Base-by-base conservation (phyloP, 2,113 vertebrate genomes). In the Forbesichthys papilliferus region DNA sequence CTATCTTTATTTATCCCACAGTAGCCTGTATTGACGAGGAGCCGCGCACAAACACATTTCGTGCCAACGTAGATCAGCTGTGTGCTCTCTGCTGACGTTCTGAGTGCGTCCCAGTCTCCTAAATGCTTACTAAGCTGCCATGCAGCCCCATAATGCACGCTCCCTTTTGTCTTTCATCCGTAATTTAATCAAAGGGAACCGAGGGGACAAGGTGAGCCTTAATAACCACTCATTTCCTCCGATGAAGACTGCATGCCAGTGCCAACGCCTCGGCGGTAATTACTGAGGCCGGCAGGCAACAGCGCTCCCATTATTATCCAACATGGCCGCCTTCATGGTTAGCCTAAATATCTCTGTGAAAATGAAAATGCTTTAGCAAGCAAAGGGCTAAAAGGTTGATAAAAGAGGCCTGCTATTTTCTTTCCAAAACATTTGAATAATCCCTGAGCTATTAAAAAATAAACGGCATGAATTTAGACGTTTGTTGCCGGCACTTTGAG, bases 121-220 rank as follows among this genome's bases (percentile, higher is more conserved):
- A 33, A 63, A 68, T 66, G 62, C 73, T 77, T 75, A 73, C 69
- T 80, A 78, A 77, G 69, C 76, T 71, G 20, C 49, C 3, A 12
- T 62, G 66, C 51, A 72, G 57, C 20, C 65, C 68, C 16, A 34
- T 48, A 66, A 58, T 14, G 27, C 61, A 58, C 2, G 4, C 53
- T 58, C 57, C 58, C 74, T 51, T 57, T 59, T 2, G 46, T 74
- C 74, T 80, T 83, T 79, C 74, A 83, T n/a, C 56, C 51, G 59
- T 80, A 82, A 84, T 80, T 78, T 61, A 65, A 80, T 86, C 48
- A 84, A 84, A 76, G 68, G 48, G 36, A 69, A 67, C 64, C 68
- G 57, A 57, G 74, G 67, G 69, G 78, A 81, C 81, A 84, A 81
- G 78, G 79, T 85, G 75, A 83, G 61, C 57, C 64, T 72, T 76